Conservation (phyloP, 2,113 vertebrate genomes). For the Hydropotes inermis region DNA sequence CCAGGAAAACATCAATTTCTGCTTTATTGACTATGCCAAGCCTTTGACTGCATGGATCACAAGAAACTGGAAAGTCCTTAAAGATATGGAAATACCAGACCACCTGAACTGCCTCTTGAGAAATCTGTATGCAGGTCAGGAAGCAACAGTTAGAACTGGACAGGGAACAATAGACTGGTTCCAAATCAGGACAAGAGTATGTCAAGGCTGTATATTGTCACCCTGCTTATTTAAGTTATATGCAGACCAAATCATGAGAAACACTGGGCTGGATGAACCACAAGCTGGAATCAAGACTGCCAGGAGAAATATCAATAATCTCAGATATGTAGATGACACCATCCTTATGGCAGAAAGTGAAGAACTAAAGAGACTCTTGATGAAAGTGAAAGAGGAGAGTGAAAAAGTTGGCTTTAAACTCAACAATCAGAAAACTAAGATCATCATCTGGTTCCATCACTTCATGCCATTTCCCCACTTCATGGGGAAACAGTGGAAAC, state of each 20-base stretch:
- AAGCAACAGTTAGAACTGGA: not conserved
- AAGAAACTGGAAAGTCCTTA: not conserved
- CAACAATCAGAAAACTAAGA: not conserved
- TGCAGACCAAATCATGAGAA: not conserved
- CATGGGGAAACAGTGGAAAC: not conserved
- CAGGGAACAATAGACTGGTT: not conserved
- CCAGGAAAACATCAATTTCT: not conserved
- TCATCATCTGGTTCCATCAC: not conserved
- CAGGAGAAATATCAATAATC: not conserved
- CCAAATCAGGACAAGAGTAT: not conserved
- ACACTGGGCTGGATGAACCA: not conserved
- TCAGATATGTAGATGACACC: not conserved
- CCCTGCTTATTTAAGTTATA: not conserved
- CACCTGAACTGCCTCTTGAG: not conserved
- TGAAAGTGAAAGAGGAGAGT: not conserved
- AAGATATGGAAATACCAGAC: not conserved
- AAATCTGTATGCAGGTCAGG: not conserved
- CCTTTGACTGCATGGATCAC: not conserved
- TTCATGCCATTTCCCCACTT: not conserved
- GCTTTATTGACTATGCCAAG: not conserved
- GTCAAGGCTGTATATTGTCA: not conserved
- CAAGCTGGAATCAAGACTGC: not conserved
- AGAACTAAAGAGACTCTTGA: not conserved
- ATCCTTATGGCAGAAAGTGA: not conserved
- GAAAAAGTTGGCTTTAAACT: not conserved